Base-by-base conservation (phyloP, 2,113 vertebrate genomes). In the Sebastes fasciatus region DNA sequence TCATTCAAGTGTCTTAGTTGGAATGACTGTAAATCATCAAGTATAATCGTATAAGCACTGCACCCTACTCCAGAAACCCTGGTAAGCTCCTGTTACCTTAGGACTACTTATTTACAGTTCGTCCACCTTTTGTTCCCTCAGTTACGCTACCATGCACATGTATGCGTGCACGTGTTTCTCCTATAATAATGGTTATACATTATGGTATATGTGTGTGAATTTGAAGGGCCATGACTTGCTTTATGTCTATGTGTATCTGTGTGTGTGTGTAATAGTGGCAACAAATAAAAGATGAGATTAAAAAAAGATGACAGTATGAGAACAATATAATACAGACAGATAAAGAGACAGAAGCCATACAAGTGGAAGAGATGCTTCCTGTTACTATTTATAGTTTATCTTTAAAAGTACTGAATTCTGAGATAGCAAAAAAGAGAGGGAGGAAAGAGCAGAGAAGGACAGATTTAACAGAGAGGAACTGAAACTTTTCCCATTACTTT, bases 331-430 rank as follows among this genome's bases (percentile, higher is more conserved):
- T 7, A 71, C 1, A 45, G 23, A 63, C 4, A 54, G 57, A 74
- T 21, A 82, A 68, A 77, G 16, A 49, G 6, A 73, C 46, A 79
- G 45, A 65, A 16, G 14, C 5, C 21, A 67, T 9, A 66, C 1
- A 71, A 70, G 49, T 45, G 2, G 26, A 73, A 23, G 52, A 52
- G 16, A 61, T 54, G 68, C 26, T 16, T 71, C n/a, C 49, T 21
- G 77, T 42, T 62, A 57, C 46, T 49, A 67, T 76, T 75, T 71
- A 45, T 83, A 75, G 51, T 52, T 69, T 34, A 63, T 78, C 14
- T 64, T 75, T n/a, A 69, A 74, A 63, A 58, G 11, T 43, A 67
- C 68, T 78, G 4, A n/a, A 46, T 58, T 45, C 60, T 51, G 17
- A 75, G 34, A 34, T 34, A 34, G 34, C 34, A 34, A 34, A 34